Base-by-base conservation (phyloP, 2,113 vertebrate genomes). In the Ciconia maguari region DNA sequence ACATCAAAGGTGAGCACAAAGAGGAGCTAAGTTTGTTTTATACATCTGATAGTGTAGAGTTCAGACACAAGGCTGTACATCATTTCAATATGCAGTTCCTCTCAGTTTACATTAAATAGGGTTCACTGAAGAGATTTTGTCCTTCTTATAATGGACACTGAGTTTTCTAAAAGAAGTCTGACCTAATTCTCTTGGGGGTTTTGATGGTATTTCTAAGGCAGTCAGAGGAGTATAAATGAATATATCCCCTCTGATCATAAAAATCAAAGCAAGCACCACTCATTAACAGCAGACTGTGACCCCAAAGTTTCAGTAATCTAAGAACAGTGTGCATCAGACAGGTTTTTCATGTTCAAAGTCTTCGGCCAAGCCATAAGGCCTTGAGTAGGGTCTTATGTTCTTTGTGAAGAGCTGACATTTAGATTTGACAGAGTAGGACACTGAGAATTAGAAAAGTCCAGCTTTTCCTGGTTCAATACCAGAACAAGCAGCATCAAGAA, bases 81-180 rank as follows among this genome's bases (percentile, higher is more conserved):
- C 5, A 46, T 68, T 89, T 82, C 91, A 91, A 36, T 36, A 38
- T 20, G 34, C n/a, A 52, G 34, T 48, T 96, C 66, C 42, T 93
- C 82, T 82, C 55, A 27, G 60, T 91, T 91, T 89, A 52, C 20
- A 32, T 79, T 65, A 81, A 89, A 68, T 76, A 81, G 74, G 22
- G 76, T 72, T 96, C 89, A 92, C 70, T 62, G 51, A 83, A 93
- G 77, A 94, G 27, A 85, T 92, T 64, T 84, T 95, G 71, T 95
- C 78, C 81, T 91, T 91, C 83, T 89, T 87, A 57, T 58, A 92
- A 94, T 20, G 52, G 92, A 81, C 77, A 55, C 36, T 81, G 74
- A 87, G 18, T 88, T 95, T 95, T 90, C 83, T 94, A 83, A 84
- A 90, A 87, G 87, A 93, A 95, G 32, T 26, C 51, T 92, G 65